Percentiles rank a stretch among this genome's conserved stretches.
Evolutionary conservation across 2,113 vertebrate genomes (phyloP).

Genomic region (Panthera tigris): DNA sequence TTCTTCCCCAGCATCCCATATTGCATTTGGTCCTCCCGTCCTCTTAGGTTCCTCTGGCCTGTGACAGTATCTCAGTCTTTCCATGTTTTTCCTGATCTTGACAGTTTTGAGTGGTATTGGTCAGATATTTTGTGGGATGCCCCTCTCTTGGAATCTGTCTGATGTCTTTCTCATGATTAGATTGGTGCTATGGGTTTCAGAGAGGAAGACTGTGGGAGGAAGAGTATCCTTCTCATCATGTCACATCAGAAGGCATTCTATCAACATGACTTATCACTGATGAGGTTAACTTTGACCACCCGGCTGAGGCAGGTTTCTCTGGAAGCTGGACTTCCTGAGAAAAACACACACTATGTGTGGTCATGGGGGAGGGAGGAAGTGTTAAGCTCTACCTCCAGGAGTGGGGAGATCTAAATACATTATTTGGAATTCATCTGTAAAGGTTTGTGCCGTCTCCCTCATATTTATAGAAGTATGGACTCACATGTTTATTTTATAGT

Average conservation of each 20-base stretch:
- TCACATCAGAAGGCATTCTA: neutral
- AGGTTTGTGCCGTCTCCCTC: neutral
- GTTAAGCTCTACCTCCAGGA: neutral
- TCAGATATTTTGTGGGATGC: neutral
- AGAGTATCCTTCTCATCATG: neutral
- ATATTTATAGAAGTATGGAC: neutral
- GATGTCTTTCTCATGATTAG: neutral
- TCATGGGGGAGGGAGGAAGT: neutral
- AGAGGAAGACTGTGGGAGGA: neutral
- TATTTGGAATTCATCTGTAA: constrained; percentile 31
- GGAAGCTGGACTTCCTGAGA: neutral
- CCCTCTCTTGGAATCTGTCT: neutral
- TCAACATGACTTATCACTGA: neutral
- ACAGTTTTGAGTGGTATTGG: neutral
- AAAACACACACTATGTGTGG: neutral
- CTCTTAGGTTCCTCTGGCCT: neutral
- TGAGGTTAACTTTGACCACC: neutral
- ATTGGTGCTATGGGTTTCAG: neutral
- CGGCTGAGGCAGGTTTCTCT: neutral
- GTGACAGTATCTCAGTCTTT: neutral
- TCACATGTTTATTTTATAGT: neutral
- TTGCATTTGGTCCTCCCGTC: neutral
- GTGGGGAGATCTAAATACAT: neutral
- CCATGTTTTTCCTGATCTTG: neutral
- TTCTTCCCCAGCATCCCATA: neutral